Conservation (phyloP, 1,140 invertebrate species). For the Drosophila triauraria region DNA sequence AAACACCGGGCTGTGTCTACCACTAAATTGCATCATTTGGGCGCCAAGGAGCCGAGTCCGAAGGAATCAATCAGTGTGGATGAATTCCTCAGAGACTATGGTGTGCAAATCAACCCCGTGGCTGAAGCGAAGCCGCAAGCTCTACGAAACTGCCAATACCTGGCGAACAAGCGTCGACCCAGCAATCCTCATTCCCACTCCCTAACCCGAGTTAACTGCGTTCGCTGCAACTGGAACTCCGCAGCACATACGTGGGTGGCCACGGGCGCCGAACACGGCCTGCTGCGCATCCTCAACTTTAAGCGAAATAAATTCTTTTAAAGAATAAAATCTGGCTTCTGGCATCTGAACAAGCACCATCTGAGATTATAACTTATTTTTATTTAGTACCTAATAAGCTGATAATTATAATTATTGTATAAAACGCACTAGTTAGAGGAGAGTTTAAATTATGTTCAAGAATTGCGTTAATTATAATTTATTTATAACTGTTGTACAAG, state of each 20-base stretch:
- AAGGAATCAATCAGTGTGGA: constrained; percentile 19
- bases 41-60: not conserved
- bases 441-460: constrained; percentile 1
- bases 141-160: constrained; percentile 7
- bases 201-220: constrained; percentile 53
- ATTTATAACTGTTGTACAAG: constrained; percentile 46
- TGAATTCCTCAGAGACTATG: constrained; percentile 61
- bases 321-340: constrained; percentile 6
- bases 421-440: not conserved
- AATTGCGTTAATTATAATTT: constrained; percentile 15
- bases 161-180: constrained; percentile 34
- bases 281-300: constrained; percentile 66
- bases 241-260: constrained; percentile 54
- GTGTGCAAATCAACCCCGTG: constrained; percentile 48
- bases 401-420: not conserved
- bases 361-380: constrained; percentile 42
- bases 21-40: constrained; percentile 43
- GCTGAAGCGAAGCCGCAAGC: not conserved
- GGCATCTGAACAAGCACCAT: constrained; percentile 20
- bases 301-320: constrained; percentile 38
- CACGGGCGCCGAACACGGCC: constrained; percentile 73
- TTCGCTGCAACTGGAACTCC: constrained; percentile 67
- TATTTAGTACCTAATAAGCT: constrained; percentile 2
- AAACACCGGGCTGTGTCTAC: constrained; percentile 22
- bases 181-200: constrained; percentile 24